These are phyloP conservation scores for Palythoa grandiflora DNA, from an alignment of 92 coral and sea anemone species.

Conservation along the genomic window DNA sequence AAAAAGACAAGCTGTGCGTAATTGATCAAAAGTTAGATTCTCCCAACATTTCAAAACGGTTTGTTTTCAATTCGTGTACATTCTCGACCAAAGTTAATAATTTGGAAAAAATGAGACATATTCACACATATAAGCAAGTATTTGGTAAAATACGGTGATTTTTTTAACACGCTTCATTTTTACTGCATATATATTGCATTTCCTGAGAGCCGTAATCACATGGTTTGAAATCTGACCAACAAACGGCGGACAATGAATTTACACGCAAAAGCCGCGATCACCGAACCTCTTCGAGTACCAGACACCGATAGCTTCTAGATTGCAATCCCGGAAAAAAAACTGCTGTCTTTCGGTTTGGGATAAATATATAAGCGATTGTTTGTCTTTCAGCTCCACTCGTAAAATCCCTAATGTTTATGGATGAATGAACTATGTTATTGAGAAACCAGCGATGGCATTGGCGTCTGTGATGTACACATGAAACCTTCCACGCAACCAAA, in stretches of 20 bases:
- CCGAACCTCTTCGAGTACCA: slow-evolving; percentile 22
- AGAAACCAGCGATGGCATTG: slow-evolving; percentile 36
- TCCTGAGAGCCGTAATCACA: slow-evolving; percentile 68
- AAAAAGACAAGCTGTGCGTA: neutral
- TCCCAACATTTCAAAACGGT: slow-evolving; percentile 23
- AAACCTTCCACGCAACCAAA: slow-evolving; percentile 30
- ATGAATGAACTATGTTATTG: slow-evolving; percentile 31
- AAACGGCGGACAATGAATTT: slow-evolving; percentile 60
- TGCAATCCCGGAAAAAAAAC: neutral
- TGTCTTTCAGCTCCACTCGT: neutral
- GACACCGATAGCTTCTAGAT: slow-evolving; percentile 7
- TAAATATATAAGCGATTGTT: neutral
- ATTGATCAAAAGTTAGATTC: slow-evolving; percentile 28
- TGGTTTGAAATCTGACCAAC: slow-evolving; percentile 82
- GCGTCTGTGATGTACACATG: slow-evolving; percentile 19
- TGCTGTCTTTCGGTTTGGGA: neutral
- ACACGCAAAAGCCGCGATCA: slow-evolving; percentile 37
- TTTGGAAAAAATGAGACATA: neutral
- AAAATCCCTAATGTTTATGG: slow-evolving; percentile 26
- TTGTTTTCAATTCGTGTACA: slow-evolving; percentile 40
- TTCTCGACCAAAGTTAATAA: neutral
- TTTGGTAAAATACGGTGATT: neutral
- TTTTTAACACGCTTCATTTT: neutral
- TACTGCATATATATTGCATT: slow-evolving; percentile 63
- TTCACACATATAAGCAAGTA: neutral